Evolutionary conservation across 2,888 invertebrate species (phyloP).

Genomic region (Drosophila longiperda): DNA sequence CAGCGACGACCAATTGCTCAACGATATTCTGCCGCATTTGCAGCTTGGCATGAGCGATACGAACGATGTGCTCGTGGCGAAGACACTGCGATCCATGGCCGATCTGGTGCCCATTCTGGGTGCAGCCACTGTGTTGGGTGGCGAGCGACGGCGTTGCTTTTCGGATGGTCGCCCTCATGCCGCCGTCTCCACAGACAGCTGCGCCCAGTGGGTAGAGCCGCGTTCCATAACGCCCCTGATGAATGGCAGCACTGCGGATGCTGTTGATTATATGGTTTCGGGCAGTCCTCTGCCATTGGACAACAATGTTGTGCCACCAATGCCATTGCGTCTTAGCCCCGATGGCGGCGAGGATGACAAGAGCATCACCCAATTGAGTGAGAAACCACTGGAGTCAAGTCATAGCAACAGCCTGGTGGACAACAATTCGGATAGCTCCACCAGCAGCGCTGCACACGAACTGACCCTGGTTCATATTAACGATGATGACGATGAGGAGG

Average conservation of each 20-base stretch:
- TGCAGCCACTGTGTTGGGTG: slow-evolving; percentile 93
- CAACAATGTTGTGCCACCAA: slow-evolving; percentile 63
- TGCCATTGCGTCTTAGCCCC: slow-evolving; percentile 92
- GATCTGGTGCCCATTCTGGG: slow-evolving; percentile 93
- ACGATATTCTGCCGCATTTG: slow-evolving; percentile 93
- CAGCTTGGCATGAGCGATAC: slow-evolving; percentile 94
- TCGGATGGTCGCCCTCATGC: slow-evolving; percentile 92
- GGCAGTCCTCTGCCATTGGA: slow-evolving; percentile 83
- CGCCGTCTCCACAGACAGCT: slow-evolving; percentile 72
- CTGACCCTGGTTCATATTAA: slow-evolving; percentile 37
- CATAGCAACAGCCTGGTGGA: slow-evolving; percentile 14
- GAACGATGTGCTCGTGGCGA: slow-evolving; percentile 92
- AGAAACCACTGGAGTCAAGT: slow-evolving; percentile 35
- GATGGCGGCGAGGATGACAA: slow-evolving; percentile 92
- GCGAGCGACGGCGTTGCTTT: slow-evolving; percentile 91
- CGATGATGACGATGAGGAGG: slow-evolving; percentile 84
- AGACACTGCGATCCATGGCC: slow-evolving; percentile 92
- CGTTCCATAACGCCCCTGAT: slow-evolving; percentile 85
- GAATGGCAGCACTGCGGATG: slow-evolving; percentile 62
- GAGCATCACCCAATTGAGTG: slow-evolving; percentile 84
- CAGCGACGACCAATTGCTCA: slow-evolving; percentile 90
- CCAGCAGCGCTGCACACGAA: slow-evolving; percentile 39
- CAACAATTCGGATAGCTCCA: slow-evolving; percentile 27
- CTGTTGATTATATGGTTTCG: slow-evolving; percentile 80
- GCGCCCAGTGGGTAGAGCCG: slow-evolving; percentile 82